A percentile compares a stretch with the other conserved stretches of the same genome.
Evolutionary conservation across 1,140 invertebrate genomes (phyloP).

Genomic region (Drosophila kikkawai): DNA sequence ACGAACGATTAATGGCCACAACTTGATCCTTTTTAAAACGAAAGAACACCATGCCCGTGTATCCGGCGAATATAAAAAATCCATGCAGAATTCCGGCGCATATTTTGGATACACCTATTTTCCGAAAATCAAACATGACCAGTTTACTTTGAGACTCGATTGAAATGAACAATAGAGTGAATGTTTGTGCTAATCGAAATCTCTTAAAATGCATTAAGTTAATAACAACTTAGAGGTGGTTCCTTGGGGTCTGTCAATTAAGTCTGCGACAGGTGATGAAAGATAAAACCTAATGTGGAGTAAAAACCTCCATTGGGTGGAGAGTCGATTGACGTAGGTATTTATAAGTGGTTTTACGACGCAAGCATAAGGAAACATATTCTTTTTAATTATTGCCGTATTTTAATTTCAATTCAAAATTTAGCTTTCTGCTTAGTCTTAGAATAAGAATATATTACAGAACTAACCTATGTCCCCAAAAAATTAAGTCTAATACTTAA

Average conservation of each 20-base stretch:
- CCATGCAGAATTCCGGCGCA: conserved; percentile 2
- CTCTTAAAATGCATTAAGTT: conserved; percentile 1
- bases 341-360: not conserved
- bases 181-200: not conserved
- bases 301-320: not conserved
- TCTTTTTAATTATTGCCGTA: too few species aligned
- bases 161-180: conserved; percentile 2
- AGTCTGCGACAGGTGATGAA: not conserved
- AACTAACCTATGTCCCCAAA: not conserved
- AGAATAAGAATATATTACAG: not conserved
- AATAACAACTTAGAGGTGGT: not conserved
- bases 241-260: not conserved
- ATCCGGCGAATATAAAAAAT: conserved; percentile 6
- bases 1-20: not conserved
- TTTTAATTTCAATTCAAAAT: not conserved
- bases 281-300: conserved; percentile 1
- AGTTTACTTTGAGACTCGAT: not conserved
- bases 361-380: not conserved
- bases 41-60: conserved; percentile 8
- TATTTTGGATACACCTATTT: not conserved
- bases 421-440: not conserved
- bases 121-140: not conserved
- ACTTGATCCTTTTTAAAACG: not conserved
- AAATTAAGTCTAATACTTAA: not conserved
- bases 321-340: not conserved